These are phyloP conservation scores for Heloderma charlesbogerti DNA, from an alignment of 2,113 vertebrate genomes.

Conservation along the genomic window DNA sequence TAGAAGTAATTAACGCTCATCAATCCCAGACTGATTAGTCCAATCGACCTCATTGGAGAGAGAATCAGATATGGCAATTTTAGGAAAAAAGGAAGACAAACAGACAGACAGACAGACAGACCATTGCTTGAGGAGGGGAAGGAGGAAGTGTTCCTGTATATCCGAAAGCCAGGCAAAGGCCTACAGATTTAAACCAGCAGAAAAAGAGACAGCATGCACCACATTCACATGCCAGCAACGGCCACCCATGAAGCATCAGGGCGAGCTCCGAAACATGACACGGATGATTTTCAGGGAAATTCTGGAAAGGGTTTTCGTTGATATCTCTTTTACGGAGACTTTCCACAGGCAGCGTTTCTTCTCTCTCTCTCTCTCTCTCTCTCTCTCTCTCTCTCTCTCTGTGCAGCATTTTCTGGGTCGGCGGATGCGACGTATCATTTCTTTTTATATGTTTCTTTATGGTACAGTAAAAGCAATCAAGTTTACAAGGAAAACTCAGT, in stretches of 20 bases:
- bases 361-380: neutral
- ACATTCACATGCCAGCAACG: slow-evolving; percentile 26
- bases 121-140: neutral
- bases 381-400: neutral
- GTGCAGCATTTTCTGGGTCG: neutral
- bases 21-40: slow-evolving; percentile 31
- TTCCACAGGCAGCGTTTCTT: neutral
- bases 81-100: neutral
- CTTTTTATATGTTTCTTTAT: neutral
- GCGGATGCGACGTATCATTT: slow-evolving; percentile 18
- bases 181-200: neutral
- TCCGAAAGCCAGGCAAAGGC: slow-evolving; percentile 11
- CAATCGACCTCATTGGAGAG: slow-evolving; percentile 52
- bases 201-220: neutral
- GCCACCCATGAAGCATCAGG: slow-evolving; percentile 65
- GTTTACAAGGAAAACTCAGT: slow-evolving; percentile 1
- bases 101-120: neutral
- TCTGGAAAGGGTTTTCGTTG: slow-evolving; percentile 15
- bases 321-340: slow-evolving; percentile 14
- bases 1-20: slow-evolving; percentile 34
- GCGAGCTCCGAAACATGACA: slow-evolving; percentile 28
- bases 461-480: slow-evolving; percentile 28
- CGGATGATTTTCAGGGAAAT: rapidly evolving
- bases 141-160: slow-evolving; percentile 23
- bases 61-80: slow-evolving; percentile 14